Conservation (phyloP, 2,888 invertebrate species). For the Agriopis leucophaearia region DNA sequence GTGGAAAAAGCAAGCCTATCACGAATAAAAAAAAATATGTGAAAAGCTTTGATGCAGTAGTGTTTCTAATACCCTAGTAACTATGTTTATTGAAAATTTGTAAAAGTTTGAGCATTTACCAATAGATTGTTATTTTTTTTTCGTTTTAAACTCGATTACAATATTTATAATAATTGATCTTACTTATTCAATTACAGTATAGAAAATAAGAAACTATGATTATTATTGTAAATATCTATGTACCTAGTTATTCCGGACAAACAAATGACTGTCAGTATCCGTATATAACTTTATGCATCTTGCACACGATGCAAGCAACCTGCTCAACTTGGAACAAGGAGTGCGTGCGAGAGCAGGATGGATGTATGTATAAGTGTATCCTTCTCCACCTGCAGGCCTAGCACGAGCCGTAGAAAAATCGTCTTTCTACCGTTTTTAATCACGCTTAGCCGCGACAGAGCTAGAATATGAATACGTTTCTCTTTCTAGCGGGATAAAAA, state of each 20-base stretch:
- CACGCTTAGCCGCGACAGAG: no score
- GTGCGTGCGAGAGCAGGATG: no score
- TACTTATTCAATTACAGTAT: background rate
- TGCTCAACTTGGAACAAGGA: no score
- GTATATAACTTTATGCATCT: no score
- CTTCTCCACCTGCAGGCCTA: no score
- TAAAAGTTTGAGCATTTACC: conserved; percentile 14
- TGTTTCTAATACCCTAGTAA: background rate
- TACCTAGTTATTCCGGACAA: background rate
- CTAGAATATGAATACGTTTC: no score
- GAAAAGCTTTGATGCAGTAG: background rate
- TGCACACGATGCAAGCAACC: no score
- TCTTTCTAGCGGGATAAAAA: no score
- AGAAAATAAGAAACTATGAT: background rate
- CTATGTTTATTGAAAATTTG: conserved; percentile 4
- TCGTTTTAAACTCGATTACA: conserved; percentile 2
- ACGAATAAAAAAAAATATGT: background rate
- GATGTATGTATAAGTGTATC: no score
- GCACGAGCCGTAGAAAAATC: no score
- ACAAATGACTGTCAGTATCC: background rate
- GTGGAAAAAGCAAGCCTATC: no score
- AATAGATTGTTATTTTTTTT: background rate
- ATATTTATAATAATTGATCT: background rate
- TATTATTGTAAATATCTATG: background rate
- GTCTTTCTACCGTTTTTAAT: no score